phyloP scores from a whole-genome alignment of 2,888 invertebrate genomes.

The Tanytarsus gracilentus region DNA sequence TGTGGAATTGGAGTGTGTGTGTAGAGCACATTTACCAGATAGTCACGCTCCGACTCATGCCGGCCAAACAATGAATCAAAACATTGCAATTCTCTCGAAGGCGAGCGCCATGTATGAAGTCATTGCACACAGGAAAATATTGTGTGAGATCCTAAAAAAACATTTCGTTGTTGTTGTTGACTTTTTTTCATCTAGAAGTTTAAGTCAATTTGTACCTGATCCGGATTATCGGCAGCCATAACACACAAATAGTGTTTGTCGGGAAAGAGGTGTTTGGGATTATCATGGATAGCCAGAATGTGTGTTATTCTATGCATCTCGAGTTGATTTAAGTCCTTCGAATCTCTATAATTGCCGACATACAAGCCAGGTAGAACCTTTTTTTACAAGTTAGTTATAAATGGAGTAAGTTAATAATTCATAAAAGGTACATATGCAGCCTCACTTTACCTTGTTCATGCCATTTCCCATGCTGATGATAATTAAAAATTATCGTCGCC shows the following conservation, averaged over 20 bases:
- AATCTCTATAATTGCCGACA: slow-evolving; percentile 92
- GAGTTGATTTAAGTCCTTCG: slow-evolving; percentile 83
- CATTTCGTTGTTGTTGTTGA: not conserved
- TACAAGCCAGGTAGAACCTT: slow-evolving; percentile 90
- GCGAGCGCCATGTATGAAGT: slow-evolving; percentile 91
- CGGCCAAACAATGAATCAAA: slow-evolving; percentile 94
- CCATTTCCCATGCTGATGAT: slow-evolving; percentile 88
- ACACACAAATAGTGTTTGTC: slow-evolving; percentile 94
- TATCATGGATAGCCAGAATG: slow-evolving; percentile 92
- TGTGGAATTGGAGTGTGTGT: not conserved
- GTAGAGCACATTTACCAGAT: not conserved
- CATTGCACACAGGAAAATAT: slow-evolving; percentile 88
- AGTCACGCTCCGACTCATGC: slow-evolving; percentile 79
- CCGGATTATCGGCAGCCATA: slow-evolving; percentile 82
- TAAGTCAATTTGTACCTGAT: no score
- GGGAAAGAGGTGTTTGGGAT: slow-evolving; percentile 75
- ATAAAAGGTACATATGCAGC: slow-evolving; percentile 1
- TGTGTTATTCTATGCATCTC: slow-evolving; percentile 87
- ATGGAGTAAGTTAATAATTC: slow-evolving; percentile 33
- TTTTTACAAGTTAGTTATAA: not conserved
- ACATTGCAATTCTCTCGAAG: slow-evolving; percentile 75
- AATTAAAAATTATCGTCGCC: no score
- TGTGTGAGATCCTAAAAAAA: slow-evolving; percentile 62
- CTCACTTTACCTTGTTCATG: slow-evolving; percentile 73
- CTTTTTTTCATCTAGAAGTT: no score